Base-by-base conservation (phyloP, 2,797 vertebrate species). In the Anolis apletophallus region DNA sequence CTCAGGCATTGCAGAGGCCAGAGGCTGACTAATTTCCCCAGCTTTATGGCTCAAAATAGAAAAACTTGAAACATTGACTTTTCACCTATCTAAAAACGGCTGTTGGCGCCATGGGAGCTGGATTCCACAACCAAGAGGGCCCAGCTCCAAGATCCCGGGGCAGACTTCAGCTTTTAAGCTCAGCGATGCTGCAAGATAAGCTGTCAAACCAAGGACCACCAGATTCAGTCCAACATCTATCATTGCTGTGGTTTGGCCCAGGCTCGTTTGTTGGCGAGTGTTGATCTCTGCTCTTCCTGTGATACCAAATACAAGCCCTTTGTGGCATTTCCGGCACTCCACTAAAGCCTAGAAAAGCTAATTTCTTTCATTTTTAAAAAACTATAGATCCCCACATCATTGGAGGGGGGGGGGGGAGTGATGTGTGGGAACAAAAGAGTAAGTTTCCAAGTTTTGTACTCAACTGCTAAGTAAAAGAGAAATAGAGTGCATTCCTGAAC, bases 21-120 rank as follows among this genome's bases (percentile, higher is more conserved):
- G 88, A 87, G 85, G 84, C 93, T 64, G 74, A 64, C 88, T 88
- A 34, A 77, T 77, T 95, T 94, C 88, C 92, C 92, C 89, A 92
- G 92, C 88, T 94, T 94, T 76, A 54, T 59, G 10, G 80, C 94
- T 91, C 86, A 95, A 94, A 95, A 94, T 93, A 95, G 94, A 95
- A 94, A 94, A 92, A 88, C 89, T 93, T 92, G 90, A 93, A 94
- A 92, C 93, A 93, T 57, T 10, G 21, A 87, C 93, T 77, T 91
- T 93, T 92, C 87, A 91, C 91, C 91, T 0, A 0, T 90, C 93
- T 95, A 93, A 94, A 94, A 95, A 94, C 91, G 94, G 87, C 85
- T 2, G 0, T 91, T 0, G 36, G 91, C 21, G 90, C 90, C 91
- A 84, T 91, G 93, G 88, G 91, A 94, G 90, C 85, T 90, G 85